phyloP scores from a whole-genome alignment of 2,888 invertebrate species.

The Gasteruption jaculator region DNA sequence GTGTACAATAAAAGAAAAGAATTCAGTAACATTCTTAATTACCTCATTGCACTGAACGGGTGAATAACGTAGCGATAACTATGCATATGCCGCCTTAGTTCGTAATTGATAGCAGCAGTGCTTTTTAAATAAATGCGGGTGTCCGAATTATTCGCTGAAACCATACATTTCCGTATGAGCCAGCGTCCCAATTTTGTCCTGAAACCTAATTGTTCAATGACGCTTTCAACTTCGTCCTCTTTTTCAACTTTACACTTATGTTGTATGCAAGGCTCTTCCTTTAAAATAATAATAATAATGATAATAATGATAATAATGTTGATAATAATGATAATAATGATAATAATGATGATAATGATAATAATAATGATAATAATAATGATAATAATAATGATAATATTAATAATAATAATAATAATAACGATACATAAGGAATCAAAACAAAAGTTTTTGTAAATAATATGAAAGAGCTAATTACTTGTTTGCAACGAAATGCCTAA shows the following conservation, averaged over 20 bases:
- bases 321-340: not conserved
- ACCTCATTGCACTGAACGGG: conserved; percentile 49
- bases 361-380: too few relatives aligned
- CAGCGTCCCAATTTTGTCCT: conserved; percentile 27
- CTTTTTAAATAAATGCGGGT: conserved; percentile 40
- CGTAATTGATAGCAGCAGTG: conserved; percentile 40
- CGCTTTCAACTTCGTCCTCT: conserved; percentile 24
- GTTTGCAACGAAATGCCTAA: too few relatives aligned
- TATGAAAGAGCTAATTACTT: too few relatives aligned
- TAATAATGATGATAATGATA: not conserved
- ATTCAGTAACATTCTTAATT: conserved; percentile 5
- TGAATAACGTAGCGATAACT: conserved; percentile 44
- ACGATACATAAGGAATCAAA: too few relatives aligned
- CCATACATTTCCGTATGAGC: conserved; percentile 27
- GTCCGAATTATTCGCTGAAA: conserved; percentile 33
- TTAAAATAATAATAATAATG: conserved; percentile 5
- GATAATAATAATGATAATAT: too few relatives aligned
- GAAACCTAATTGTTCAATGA: conserved; percentile 21
- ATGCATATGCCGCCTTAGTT: conserved; percentile 44
- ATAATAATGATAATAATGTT: not conserved
- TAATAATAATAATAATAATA: too few relatives aligned
- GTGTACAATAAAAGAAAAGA: not conserved
- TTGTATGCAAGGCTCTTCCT: conserved; percentile 22
- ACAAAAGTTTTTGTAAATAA: too few relatives aligned
- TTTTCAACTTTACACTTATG: conserved; percentile 30